Evolutionary conservation across 2,888 invertebrate genomes (phyloP), one percentile per base, ranked within the genome.

Genomic region (Hirtodrosophila duncani): DNA sequence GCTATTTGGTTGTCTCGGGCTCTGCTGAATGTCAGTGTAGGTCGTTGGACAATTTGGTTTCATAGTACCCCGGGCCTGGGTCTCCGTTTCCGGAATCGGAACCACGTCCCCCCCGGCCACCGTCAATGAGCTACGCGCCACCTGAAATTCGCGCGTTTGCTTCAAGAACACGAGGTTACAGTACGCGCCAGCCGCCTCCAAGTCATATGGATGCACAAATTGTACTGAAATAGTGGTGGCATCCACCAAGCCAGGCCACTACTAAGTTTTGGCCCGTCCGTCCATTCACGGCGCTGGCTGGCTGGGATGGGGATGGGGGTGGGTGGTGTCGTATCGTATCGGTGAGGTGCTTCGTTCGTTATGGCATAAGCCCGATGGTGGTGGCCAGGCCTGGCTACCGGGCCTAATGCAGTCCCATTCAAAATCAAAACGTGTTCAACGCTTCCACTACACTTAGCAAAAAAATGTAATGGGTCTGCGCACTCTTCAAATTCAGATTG

Each of bases 401-500:
- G 8, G 16, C 38, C 78, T 74, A 74, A 72, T 74, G 67, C 75
- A 66, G 66, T 80, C 50, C 78, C 59, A 72, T 72, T 80, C 72
- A 80, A 72, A 72, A 72, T 80, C 72, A 80, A 72, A 72, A 74
- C 74, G 72, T 80, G 81, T 65, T 64, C 67, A 37, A 49, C 48
- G 44, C 24, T 27, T 18, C 49, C 29, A 29, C 29, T 21, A 41
- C 10, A 2, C 13, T 20, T n/a, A n/a, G n/a, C n/a, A n/a, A n/a
- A n/a, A n/a, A n/a, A n/a, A n/a, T n/a, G n/a, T n/a, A n/a, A n/a
- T n/a, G n/a, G n/a, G n/a, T n/a, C n/a, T n/a, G n/a, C 21, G 31
- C 9, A 29, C 30, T 10, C 34, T 2, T n/a, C 16, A 8, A 7
- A 18, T 23, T 9, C 6, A 3, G 9, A 10, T 11, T 10, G n/a